Evolutionary conservation across 2,797 vertebrate genomes (phyloP).

Genomic region (Fistularia tabacaria): DNA sequence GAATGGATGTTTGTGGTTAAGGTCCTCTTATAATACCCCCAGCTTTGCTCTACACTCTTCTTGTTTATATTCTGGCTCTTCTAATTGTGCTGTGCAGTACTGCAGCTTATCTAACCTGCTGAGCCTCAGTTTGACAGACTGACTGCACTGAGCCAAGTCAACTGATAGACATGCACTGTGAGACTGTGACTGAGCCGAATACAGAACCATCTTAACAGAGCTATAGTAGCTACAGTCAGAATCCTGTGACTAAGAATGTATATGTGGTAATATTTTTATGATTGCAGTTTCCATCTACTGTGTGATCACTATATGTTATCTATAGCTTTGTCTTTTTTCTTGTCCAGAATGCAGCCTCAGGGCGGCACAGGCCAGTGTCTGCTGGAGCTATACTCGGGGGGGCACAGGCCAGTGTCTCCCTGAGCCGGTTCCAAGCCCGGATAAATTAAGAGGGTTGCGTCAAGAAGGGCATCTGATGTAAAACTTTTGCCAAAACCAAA

Average conservation of each 20-base stretch:
- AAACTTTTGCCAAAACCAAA: too few relatives aligned
- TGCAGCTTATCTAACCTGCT: slow-evolving; percentile 52
- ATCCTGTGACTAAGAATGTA: slow-evolving; percentile 6
- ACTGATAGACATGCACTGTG: slow-evolving; percentile 60
- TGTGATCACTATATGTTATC: too few relatives aligned
- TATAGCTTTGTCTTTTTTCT: too few relatives aligned
- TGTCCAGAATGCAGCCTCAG: too few relatives aligned
- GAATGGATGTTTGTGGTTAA: too few relatives aligned
- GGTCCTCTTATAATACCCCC: background rate
- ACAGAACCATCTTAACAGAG: slow-evolving; percentile 68
- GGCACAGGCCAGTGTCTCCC: too few relatives aligned
- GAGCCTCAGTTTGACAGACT: slow-evolving; percentile 50
- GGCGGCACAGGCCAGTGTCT: too few relatives aligned
- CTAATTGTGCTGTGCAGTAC: slow-evolving; percentile 21
- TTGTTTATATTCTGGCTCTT: slow-evolving; percentile 20
- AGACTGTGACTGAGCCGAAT: slow-evolving; percentile 64
- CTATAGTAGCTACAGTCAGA: slow-evolving; percentile 62
- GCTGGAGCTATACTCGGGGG: too few relatives aligned
- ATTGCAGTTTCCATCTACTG: too few relatives aligned
- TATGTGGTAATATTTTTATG: background rate
- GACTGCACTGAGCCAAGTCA: slow-evolving; percentile 48
- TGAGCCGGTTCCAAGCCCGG: too few relatives aligned
- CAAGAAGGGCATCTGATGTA: too few relatives aligned
- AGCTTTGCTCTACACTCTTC: slow-evolving; percentile 24
- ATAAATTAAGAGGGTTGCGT: too few relatives aligned